phyloP scores from a whole-genome alignment of 2,797 vertebrate species.

The Halcyon badia region DNA sequence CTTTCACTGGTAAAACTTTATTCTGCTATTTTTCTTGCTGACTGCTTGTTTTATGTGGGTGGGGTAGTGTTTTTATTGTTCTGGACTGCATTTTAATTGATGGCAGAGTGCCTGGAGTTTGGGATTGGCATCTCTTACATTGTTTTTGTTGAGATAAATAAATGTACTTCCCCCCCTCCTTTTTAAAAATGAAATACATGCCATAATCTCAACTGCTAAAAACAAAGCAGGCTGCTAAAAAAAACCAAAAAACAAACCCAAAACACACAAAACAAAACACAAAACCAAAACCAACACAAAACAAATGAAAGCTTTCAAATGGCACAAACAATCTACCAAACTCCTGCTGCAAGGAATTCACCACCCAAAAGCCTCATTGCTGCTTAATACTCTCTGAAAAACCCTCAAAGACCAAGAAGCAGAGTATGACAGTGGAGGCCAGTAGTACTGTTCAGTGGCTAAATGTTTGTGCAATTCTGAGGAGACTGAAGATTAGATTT shows the following conservation, averaged over 20 bases:
- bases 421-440: background rate
- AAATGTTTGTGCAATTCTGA: background rate
- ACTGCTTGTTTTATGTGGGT: constrained; percentile 62
- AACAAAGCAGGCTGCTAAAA: background rate
- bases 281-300: background rate
- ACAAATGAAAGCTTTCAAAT: constrained; percentile 4
- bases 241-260: background rate
- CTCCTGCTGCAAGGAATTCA: background rate
- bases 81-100: constrained; percentile 60
- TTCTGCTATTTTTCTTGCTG: constrained; percentile 57
- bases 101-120: constrained; percentile 60
- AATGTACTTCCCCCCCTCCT: background rate
- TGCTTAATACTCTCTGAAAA: background rate
- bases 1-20: constrained; percentile 42
- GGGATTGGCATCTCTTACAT: constrained; percentile 52
- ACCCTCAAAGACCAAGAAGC: background rate
- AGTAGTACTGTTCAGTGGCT: background rate
- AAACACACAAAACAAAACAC: background rate
- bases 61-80: constrained; percentile 66
- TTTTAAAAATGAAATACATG: background rate
- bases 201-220: background rate
- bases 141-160: constrained; percentile 57
- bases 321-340: constrained; percentile 4
- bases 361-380: background rate
- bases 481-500: background rate